phyloP scores from a whole-genome alignment of 2,888 invertebrate genomes.

The Danaus chrysippus region DNA sequence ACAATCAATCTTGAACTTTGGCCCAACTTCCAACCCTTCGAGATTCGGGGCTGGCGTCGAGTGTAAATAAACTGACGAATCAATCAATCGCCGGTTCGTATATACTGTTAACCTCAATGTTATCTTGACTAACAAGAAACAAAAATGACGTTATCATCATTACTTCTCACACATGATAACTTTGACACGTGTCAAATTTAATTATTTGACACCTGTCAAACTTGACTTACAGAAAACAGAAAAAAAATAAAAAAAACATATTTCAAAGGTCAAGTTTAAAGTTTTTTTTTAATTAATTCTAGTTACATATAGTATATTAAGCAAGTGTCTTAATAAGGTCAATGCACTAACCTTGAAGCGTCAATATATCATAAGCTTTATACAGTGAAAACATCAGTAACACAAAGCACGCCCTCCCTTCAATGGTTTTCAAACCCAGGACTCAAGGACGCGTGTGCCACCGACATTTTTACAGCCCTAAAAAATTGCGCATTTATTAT shows the following conservation, averaged over 20 bases:
- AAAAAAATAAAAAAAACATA: too few species aligned
- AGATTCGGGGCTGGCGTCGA: conserved; percentile 30
- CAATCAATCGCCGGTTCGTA: conserved; percentile 33
- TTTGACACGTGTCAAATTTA: too few species aligned
- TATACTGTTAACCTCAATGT: neutral
- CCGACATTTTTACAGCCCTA: conserved; percentile 74
- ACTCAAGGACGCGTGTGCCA: conserved; percentile 61
- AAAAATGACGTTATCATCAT: neutral
- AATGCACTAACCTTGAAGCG: too few species aligned
- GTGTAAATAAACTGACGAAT: conserved; percentile 32
- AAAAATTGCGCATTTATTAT: conserved; percentile 76
- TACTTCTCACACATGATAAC: neutral
- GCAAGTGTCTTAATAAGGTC: too few species aligned
- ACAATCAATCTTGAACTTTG: conserved; percentile 25
- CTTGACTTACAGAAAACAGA: too few species aligned
- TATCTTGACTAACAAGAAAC: neutral
- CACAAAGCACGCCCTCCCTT: neutral
- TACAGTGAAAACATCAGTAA: conserved; percentile 1
- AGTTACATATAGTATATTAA: too few species aligned
- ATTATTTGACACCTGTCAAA: too few species aligned
- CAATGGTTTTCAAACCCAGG: conserved; percentile 44
- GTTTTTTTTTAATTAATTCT: too few species aligned
- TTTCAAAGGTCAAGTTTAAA: too few species aligned
- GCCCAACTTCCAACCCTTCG: conserved; percentile 32
- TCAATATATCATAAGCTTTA: neutral